phyloP scores from a whole-genome alignment of 2,113 vertebrate genomes.

The Tautogolabrus adspersus region DNA sequence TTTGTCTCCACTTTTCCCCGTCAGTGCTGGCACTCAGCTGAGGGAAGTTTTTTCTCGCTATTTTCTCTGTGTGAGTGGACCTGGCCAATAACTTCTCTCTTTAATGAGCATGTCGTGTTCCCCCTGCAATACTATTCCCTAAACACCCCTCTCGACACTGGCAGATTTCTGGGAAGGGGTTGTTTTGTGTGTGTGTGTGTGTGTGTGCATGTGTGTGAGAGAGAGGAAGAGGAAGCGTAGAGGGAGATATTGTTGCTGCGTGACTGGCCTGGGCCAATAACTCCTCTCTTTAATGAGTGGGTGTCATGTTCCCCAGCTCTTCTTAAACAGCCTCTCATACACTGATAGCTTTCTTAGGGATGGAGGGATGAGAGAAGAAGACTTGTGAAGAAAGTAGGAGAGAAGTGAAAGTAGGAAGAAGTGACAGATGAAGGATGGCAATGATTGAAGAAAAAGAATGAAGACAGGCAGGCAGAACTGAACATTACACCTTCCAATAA shows the following conservation, averaged over 20 bases:
- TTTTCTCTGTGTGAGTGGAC: slow-evolving; percentile 50
- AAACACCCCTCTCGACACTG: slow-evolving; percentile 36
- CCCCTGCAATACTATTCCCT: slow-evolving; percentile 43
- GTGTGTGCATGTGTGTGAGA: not conserved
- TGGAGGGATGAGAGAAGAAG: not conserved
- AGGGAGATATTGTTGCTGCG: slow-evolving; percentile 44
- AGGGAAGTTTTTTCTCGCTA: slow-evolving; percentile 30
- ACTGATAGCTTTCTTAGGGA: slow-evolving; percentile 21
- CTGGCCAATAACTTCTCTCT: slow-evolving; percentile 62
- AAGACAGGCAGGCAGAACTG: slow-evolving; percentile 31
- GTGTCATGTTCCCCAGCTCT: slow-evolving; percentile 39
- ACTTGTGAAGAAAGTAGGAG: slow-evolving; percentile 5
- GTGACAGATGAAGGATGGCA: not conserved
- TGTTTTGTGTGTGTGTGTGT: not conserved
- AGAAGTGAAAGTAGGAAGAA: not conserved
- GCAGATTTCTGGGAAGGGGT: slow-evolving; percentile 35
- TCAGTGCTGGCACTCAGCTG: slow-evolving; percentile 37
- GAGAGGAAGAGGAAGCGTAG: slow-evolving; percentile 1
- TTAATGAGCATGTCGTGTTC: slow-evolving; percentile 69
- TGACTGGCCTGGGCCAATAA: slow-evolving; percentile 45
- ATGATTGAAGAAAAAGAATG: not conserved
- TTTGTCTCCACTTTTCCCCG: slow-evolving; percentile 40
- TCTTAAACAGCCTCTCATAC: slow-evolving; percentile 11
- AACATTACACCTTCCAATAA: slow-evolving; percentile 40
- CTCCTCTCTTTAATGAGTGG: slow-evolving; percentile 55